Evolutionary conservation across 2,888 invertebrate genomes (phyloP).

Genomic region (Drosophila bunnanda): DNA sequence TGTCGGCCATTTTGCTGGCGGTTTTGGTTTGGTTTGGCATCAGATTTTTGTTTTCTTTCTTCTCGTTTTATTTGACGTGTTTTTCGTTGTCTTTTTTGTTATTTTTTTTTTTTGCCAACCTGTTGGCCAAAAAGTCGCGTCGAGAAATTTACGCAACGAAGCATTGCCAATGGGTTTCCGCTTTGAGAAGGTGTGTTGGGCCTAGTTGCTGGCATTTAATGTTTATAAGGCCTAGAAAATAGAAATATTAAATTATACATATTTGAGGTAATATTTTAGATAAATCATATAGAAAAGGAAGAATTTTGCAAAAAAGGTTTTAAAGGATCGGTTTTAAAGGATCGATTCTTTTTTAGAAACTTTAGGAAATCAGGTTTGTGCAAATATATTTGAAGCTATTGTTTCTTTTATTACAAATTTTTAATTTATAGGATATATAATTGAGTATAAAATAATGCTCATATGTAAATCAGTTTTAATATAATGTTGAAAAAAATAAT

Average conservation of each 20-base stretch:
- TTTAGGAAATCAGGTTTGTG: neutral
- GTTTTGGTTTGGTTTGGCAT: conserved; percentile 64
- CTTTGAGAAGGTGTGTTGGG: conserved; percentile 66
- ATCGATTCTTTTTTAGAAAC: neutral
- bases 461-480: too few relatives aligned
- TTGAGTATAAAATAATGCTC: neutral
- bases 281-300: too few relatives aligned
- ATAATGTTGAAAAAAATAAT: neutral
- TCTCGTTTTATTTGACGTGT: conserved; percentile 40
- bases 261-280: neutral
- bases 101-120: conserved; percentile 58
- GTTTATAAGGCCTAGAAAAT: conserved; percentile 39
- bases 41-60: conserved; percentile 62
- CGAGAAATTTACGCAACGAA: conserved; percentile 82
- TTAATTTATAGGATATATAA: neutral
- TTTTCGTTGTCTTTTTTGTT: conserved; percentile 39
- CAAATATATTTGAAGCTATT: neutral
- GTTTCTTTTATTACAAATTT: neutral
- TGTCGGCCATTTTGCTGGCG: conserved; percentile 73
- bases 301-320: neutral
- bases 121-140: conserved; percentile 71
- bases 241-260: conserved; percentile 18
- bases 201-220: conserved; percentile 60
- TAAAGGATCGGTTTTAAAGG: neutral
- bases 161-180: conserved; percentile 85